Base-by-base conservation (phyloP, 2,888 invertebrate species). In the Caenorhabditis virilis region DNA sequence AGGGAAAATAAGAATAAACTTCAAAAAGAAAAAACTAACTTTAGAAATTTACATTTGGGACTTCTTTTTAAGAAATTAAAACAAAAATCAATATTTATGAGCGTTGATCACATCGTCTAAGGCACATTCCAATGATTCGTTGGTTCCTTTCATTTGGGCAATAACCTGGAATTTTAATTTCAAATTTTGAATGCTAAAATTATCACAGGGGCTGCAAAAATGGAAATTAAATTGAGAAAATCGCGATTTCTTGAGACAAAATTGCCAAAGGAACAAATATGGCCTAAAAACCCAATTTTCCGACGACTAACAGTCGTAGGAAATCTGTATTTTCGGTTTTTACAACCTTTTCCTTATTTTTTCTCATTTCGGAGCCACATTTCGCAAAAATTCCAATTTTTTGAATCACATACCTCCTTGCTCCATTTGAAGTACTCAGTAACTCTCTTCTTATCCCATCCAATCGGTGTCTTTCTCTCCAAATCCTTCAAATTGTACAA, bases 401-500 rank as follows among this genome's bases (percentile, higher is more conserved):
- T 6, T 23, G 11, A 4, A 45, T 9, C 20, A 39, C 16, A 7
- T 18, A 68, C 74, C 47, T 78, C 65, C 15, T 73, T 70, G 18
- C 76, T 58, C 80, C 79, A 81, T 46, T 75, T 64, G 70, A 78
- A 77, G 59, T 82, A 82, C 57, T 82, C 78, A 49, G 65, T 76
- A 11, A 77, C 76, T 15, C 76, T 47, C 18, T 69, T 57, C 35
- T 64, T 63, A 23, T 72, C 76, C 80, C 80, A 81, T 22, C 80
- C 81, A 38, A 74, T 47, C 30, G 81, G 81, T 15, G 74, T 85
- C 1, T 84, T 84, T 20, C 85, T 84, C 26, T 88, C 85, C 42
- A 91, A 82, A 84, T 91, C 91, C 46, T 90, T 84, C 15, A 92
- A 85, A 84, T 92, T 91, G 82, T 91, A 90, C 66, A 91, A 85